Evolutionary conservation across 2,797 vertebrate species (phyloP), one percentile per base, ranked within the genome.

Genomic region (Gorsachius magnificus): DNA sequence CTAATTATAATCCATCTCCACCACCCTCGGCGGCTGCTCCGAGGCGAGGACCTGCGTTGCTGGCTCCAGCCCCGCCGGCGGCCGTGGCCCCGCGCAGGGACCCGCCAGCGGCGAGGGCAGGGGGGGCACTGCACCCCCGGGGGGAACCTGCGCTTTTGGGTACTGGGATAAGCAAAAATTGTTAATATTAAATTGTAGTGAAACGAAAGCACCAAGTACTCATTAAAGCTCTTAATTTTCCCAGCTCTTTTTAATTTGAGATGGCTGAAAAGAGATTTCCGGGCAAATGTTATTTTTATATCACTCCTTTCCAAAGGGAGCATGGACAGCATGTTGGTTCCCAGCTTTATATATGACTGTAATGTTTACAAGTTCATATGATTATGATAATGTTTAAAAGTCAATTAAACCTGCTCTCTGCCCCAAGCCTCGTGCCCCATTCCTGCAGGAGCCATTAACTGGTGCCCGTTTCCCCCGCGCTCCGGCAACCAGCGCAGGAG

Each of bases 161-260:
- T 10, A 35, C 15, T 53, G 1, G 9, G 38, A 43, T 29, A 58
- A 83, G 48, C n/a, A 58, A 48, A 95, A 91, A 72, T 77, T 18
- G 3, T 78, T 93, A 74, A 50, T 46, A 75, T 80, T 74, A 79
- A 91, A 93, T 2, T 43, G 76, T 20, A 76, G 25, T 2, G 29
- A 53, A 87, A 96, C 0, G 6, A 64, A 77, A 93, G 95, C 58
- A 72, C 69, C 2, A 51, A 89, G 71, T 35, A 21, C 18, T 84
- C 90, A 53, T 77, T 80, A 86, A 74, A 92, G 91, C 86, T 83
- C 91, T 71, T 54, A 13, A 65, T 96, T 95, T 96, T 71, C 76
- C 18, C 4, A 43, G 45, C 11, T 50, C 50, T 26, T 83, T 92
- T 69, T 50, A 11, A 61, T 78, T 28, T 11, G 48, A 80, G 51